Evolutionary conservation across 35 echinoderm and acorn worm species (phyloP).

Genomic region (Lytechinus pictus): DNA sequence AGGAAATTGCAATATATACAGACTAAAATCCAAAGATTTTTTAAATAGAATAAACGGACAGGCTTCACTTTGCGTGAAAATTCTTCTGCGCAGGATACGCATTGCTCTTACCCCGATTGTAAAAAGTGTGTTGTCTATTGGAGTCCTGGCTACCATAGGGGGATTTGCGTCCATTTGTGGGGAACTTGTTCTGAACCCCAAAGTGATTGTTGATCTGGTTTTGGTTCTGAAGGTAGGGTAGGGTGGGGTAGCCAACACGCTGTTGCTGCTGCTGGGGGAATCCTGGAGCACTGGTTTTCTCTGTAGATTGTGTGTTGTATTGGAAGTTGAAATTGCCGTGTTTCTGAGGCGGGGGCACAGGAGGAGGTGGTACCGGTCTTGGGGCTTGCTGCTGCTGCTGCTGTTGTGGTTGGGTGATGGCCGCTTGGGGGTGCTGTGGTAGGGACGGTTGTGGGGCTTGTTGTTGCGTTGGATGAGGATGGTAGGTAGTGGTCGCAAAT

Average conservation of each 20-base stretch:
- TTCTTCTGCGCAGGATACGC: constrained; percentile 37
- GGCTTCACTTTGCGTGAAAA: constrained; percentile 15
- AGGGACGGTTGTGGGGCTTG: constrained; percentile 39
- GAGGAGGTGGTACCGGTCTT: not conserved
- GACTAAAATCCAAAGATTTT: not conserved
- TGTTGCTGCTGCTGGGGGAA: constrained; percentile 39
- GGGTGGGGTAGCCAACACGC: not conserved
- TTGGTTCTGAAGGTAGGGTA: constrained; percentile 22
- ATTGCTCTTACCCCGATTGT: not conserved
- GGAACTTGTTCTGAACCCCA: constrained; percentile 27
- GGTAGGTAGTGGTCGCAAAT: not conserved
- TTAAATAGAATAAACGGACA: not conserved
- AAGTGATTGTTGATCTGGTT: constrained; percentile 37
- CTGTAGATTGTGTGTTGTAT: not conserved
- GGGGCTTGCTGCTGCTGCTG: constrained; percentile 12
- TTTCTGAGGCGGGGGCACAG: constrained; percentile 8
- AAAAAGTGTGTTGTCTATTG: not conserved
- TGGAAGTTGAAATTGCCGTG: constrained; percentile 26
- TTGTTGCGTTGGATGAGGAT: constrained; percentile 28
- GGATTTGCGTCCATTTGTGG: constrained; percentile 21
- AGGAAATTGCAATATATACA: not conserved
- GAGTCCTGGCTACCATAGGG: constrained; percentile 37
- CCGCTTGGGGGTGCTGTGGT: not conserved
- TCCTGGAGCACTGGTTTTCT: constrained; percentile 25
- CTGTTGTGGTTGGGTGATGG: not conserved